Percentiles rank a stretch among this genome's conserved stretches.
These are phyloP conservation scores for Gobio occitaniae DNA, from an alignment of 2,797 vertebrate genomes.

Conservation along the genomic window DNA sequence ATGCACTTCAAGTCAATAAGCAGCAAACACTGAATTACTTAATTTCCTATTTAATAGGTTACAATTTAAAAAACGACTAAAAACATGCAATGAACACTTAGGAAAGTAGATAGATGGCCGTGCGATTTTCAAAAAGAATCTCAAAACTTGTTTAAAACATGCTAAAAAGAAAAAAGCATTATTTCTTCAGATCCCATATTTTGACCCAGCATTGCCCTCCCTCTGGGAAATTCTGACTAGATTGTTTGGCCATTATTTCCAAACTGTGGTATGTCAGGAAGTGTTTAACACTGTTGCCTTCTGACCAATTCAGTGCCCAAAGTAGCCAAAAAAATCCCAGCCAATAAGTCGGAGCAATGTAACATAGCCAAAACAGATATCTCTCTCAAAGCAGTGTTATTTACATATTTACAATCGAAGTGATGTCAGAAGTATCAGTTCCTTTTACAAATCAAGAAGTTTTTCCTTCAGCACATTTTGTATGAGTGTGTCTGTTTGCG, in stretches of 20 bases:
- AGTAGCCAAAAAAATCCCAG: not conserved
- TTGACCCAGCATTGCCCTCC: not conserved
- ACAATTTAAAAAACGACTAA: not conserved
- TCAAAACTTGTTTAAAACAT: not conserved
- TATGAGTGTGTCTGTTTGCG: too few relatives aligned
- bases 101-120: not conserved
- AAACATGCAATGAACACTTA: not conserved
- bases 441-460: too few relatives aligned
- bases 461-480: too few relatives aligned
- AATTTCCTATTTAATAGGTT: not conserved
- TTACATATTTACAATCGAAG: not conserved
- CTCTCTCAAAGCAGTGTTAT: not conserved
- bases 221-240: not conserved
- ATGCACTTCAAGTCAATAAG: not conserved
- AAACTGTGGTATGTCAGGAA: slow-evolving; percentile 44
- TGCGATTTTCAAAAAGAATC: not conserved
- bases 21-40: not conserved
- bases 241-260: slow-evolving; percentile 29
- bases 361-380: not conserved
- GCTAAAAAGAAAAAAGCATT: not conserved
- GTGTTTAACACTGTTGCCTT: slow-evolving; percentile 44
- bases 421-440: not conserved
- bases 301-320: slow-evolving; percentile 1
- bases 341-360: not conserved
- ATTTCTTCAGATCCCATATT: not conserved